Percentiles rank a stretch among this genome's conserved stretches.
Evolutionary conservation across 2,797 vertebrate species (phyloP).

Genomic region (Phataginus tricuspis): DNA sequence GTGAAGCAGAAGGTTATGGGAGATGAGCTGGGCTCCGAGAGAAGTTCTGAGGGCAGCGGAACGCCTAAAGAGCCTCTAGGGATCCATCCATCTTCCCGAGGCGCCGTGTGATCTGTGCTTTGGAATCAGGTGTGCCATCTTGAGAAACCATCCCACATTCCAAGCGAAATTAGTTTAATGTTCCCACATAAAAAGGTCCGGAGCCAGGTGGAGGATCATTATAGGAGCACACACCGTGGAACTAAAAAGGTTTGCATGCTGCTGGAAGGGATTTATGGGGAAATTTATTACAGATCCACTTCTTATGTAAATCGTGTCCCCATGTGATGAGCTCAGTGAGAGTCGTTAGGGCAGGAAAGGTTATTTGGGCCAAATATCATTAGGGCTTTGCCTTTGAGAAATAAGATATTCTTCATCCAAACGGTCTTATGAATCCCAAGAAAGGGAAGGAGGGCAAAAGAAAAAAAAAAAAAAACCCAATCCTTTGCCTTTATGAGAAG

Average conservation of each 20-base stretch:
- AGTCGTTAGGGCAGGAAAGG: constrained; percentile 74
- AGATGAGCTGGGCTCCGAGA: constrained; percentile 87
- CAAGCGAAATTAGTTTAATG: constrained; percentile 95
- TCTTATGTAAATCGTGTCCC: constrained; percentile 88
- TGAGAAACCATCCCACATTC: constrained; percentile 98
- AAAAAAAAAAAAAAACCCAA: constrained; percentile 16
- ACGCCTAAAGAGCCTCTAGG: constrained; percentile 91
- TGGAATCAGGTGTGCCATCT: constrained; percentile 99
- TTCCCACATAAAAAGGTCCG: constrained; percentile 93
- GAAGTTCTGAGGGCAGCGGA: constrained; percentile 88
- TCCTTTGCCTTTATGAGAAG: not conserved
- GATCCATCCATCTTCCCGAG: constrained; percentile 92
- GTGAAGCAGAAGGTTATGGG: constrained; percentile 91
- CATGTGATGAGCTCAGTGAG: constrained; percentile 85
- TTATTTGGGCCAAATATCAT: constrained; percentile 81
- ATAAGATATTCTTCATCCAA: constrained; percentile 63
- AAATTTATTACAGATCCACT: constrained; percentile 88
- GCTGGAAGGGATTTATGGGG: constrained; percentile 87
- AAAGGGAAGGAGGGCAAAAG: not conserved
- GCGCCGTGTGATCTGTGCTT: constrained; percentile 95
- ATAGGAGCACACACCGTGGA: constrained; percentile 90
- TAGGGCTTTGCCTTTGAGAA: constrained; percentile 72
- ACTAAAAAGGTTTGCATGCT: constrained; percentile 95
- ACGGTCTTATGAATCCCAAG: constrained; percentile 52
- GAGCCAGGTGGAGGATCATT: constrained; percentile 93